phyloP scores from a whole-genome alignment of 2,113 vertebrate species.

The Terrapene triunguis region DNA sequence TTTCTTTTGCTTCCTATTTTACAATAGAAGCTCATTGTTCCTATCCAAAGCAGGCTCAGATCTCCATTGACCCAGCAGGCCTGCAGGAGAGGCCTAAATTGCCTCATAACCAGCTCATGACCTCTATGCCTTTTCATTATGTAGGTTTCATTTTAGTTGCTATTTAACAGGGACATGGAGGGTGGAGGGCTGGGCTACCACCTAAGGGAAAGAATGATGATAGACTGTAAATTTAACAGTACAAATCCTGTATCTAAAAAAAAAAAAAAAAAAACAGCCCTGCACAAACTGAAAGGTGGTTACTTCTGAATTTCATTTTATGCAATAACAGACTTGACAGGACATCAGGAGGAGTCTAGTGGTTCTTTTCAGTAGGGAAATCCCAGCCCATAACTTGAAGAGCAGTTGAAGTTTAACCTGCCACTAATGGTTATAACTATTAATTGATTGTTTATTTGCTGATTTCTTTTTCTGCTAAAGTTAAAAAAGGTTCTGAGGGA shows the following conservation, averaged over 20 bases:
- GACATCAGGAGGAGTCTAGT: not conserved
- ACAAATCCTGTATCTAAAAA: not conserved
- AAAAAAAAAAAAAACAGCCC: not conserved
- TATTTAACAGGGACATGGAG: not conserved
- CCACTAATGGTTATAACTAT: not conserved
- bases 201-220: not conserved
- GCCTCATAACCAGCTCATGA: slow-evolving; percentile 78
- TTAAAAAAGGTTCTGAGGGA: not conserved
- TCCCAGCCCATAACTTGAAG: not conserved
- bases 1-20: slow-evolving; percentile 67
- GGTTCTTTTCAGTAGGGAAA: not conserved
- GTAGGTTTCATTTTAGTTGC: slow-evolving; percentile 60
- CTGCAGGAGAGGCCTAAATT: slow-evolving; percentile 76
- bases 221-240: not conserved
- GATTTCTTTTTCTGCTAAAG: not conserved
- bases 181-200: not conserved
- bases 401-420: not conserved
- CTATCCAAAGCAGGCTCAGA: slow-evolving; percentile 56
- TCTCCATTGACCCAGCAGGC: slow-evolving; percentile 70
- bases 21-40: slow-evolving; percentile 79
- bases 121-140: slow-evolving; percentile 76
- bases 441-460: not conserved
- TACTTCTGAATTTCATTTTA: not conserved
- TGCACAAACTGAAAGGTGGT: rapidly evolving
- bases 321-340: not conserved